Evolutionary conservation across 2,797 vertebrate genomes (phyloP), one percentile per base, ranked within the genome.

Genomic region (Bryconaethiops microstoma): DNA sequence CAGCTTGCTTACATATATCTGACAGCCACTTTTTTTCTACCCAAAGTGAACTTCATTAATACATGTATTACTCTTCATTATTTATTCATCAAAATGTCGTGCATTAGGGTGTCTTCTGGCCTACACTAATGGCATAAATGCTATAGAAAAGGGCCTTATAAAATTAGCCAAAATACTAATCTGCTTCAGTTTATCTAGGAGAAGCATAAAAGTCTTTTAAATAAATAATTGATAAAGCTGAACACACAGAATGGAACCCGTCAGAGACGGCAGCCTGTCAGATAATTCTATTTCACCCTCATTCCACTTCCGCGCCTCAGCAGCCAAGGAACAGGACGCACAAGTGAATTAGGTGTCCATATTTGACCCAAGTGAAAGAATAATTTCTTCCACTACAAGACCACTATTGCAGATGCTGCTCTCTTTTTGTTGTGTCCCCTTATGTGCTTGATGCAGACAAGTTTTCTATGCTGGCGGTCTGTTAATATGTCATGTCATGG

Each of bases 141-240:
- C 39, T 78, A 67, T 54, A 40, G 60, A 54, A 21, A 21, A 54
- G 39, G 13, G 39, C 21, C 23, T 42, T 42, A 60, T 45, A 68
- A 29, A 45, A 16, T 57, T 13, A 59, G 19, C 52, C 21, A 55
- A 12, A 5, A 48, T 48, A 16, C 25, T 23, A 5, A 23, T 14
- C 48, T 16, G 52, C 64, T 39, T n/a, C 40, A 29, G 60, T 59
- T 82, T 52, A 54, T 68, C 52, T 73, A 9, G 16, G 52, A 71
- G 76, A 78, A 62, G 74, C 72, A 63, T 80, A 62, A 82, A 81
- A 48, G 23, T 7, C 35, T 69, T 63, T 57, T 67, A 62, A 80
- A 81, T 84, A n/a, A 70, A 86, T 86, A 76, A 85, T 84, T 78
- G 69, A 79, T 84, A 78, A 84, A 67, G 75, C 25, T n/a, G 72